Base-by-base conservation (phyloP, 2,797 vertebrate genomes). In the Karalla daura region DNA sequence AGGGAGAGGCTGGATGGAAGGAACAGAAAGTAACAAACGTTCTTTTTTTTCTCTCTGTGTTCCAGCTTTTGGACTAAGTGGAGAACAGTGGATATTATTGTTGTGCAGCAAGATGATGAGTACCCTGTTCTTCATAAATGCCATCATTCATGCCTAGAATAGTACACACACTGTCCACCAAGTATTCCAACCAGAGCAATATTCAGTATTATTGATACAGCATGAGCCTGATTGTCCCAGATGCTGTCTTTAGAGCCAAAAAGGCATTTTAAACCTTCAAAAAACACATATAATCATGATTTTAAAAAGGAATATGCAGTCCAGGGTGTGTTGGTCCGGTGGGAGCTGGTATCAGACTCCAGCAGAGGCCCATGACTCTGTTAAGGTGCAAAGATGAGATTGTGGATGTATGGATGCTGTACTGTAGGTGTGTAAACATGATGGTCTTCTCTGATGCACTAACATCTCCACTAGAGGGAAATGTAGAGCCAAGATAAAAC, bases 71-170 rank as follows among this genome's bases (percentile, higher is more conserved):
- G 59, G 30, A 71, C 55, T n/a, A 32, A 53, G 61, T 2, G 36
- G 63, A 77, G 85, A 87, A 92, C 91, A 91, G 68, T 85, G 78
- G 81, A 62, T 76, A 50, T 70, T 52, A 89, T 89, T 91, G 90
- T 92, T 74, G 65, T 45, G 43, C 54, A 51, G 37, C 33, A 54
- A 74, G 55, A 84, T 82, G 67, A 81, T 86, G 68, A 45, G 37
- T 53, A 32, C 60, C 78, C 64, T 70, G 41, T 49, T 27, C 74
- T 76, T 74, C 49, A 85, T 83, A 88, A 89, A 91, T 87, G 86
- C 63, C 86, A 70, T 81, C 86, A 87, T 92, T 90, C 88, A 82
- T 89, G 23, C n/a, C 1, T 50, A 55, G 83, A 84, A 82, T 76
- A 85, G 69, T 76, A 70, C 63, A 21, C 73, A 74, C 78, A 70